These are phyloP conservation scores for Chrysodeixis includens DNA, from an alignment of 2,888 invertebrate species.

Conservation along the genomic window DNA sequence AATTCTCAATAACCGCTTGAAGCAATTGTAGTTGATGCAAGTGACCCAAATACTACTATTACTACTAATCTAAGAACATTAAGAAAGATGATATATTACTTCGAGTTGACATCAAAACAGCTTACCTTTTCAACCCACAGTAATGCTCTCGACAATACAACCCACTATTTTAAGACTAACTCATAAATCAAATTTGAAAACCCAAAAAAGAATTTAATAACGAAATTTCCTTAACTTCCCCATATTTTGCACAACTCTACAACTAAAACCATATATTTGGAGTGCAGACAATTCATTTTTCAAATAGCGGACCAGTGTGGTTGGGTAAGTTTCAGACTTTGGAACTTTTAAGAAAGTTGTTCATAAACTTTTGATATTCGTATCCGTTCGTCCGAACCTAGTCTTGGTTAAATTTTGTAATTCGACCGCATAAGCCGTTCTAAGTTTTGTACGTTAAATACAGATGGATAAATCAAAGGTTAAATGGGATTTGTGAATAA, in stretches of 20 bases:
- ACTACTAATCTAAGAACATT: background rate
- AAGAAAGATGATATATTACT: background rate
- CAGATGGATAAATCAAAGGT: slow-evolving; percentile 53
- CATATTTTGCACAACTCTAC: slow-evolving; percentile 74
- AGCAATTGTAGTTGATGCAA: slow-evolving; percentile 1
- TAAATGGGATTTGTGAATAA: slow-evolving; percentile 26
- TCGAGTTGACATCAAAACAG: background rate
- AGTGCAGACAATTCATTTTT: slow-evolving; percentile 88
- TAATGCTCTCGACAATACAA: slow-evolving; percentile 17
- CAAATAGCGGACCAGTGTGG: slow-evolving; percentile 77
- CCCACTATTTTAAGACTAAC: slow-evolving; percentile 15
- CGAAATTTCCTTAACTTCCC: slow-evolving; percentile 65
- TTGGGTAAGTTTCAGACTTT: slow-evolving; percentile 73
- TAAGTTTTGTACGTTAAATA: slow-evolving; percentile 57
- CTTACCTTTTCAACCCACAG: background rate
- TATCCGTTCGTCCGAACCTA: slow-evolving; percentile 74
- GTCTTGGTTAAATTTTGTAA: slow-evolving; percentile 76
- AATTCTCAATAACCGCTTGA: background rate
- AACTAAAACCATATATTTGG: slow-evolving; percentile 84
- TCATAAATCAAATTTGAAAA: slow-evolving; percentile 42
- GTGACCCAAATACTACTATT: background rate
- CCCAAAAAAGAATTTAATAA: slow-evolving; percentile 50
- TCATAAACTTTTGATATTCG: slow-evolving; percentile 82
- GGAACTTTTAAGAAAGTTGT: slow-evolving; percentile 75
- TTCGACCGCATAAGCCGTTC: slow-evolving; percentile 68